phyloP scores from a whole-genome alignment of 2,888 invertebrate genomes.

The Drosophila tanythrix region DNA sequence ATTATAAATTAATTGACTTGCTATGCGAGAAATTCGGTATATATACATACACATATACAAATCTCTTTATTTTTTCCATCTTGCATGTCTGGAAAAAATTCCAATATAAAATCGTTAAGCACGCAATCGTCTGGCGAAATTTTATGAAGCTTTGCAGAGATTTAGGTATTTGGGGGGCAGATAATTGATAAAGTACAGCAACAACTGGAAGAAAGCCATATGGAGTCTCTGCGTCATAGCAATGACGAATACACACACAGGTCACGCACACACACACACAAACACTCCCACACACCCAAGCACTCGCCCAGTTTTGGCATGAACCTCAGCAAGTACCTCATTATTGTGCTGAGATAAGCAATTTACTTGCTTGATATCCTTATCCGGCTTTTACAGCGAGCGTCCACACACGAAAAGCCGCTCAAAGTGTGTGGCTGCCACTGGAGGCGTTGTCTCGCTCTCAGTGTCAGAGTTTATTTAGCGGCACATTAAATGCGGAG shows the following conservation, averaged over 20 bases:
- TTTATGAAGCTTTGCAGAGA: constrained; percentile 40
- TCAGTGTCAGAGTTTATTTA: constrained; percentile 56
- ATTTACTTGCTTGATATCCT: constrained; percentile 73
- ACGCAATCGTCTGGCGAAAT: constrained; percentile 34
- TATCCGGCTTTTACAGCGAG: constrained; percentile 51
- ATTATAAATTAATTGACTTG: constrained; percentile 31
- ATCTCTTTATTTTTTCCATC: constrained; percentile 16
- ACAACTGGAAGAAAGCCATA: constrained; percentile 11
- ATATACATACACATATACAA: neutral
- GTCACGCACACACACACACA: constrained; percentile 31
- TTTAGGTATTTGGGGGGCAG: constrained; percentile 42
- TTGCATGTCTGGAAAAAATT: constrained; percentile 39
- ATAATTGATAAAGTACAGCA: constrained; percentile 68
- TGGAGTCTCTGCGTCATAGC: constrained; percentile 1
- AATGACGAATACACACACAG: constrained; percentile 37
- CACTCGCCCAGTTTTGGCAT: constrained; percentile 13
- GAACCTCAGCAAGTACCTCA: constrained; percentile 52
- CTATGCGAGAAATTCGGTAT: neutral
- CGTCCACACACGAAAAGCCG: constrained; percentile 9
- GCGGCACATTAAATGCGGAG: constrained; percentile 51
- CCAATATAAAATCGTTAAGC: constrained; percentile 43
- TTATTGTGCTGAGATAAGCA: constrained; percentile 74
- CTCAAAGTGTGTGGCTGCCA: neutral
- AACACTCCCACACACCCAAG: neutral
- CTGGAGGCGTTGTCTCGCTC: constrained; percentile 12